Percentiles rank a stretch among this genome's conserved stretches.
These are phyloP conservation scores for Tricholauxania praeusta DNA, from an alignment of 2,888 invertebrate species.

Conservation along the genomic window DNA sequence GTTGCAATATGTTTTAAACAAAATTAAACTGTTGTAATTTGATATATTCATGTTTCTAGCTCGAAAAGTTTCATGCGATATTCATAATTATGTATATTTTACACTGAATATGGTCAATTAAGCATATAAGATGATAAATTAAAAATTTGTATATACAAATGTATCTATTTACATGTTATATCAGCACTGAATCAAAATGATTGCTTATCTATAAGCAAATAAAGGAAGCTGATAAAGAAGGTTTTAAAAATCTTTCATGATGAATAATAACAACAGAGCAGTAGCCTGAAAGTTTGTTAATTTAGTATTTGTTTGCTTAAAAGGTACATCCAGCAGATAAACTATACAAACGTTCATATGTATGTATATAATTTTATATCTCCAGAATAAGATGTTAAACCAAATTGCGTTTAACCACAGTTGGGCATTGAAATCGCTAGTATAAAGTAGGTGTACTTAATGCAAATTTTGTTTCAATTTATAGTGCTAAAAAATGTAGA, in stretches of 20 bases:
- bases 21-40: too few relatives aligned
- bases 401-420: background rate
- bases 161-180: background rate
- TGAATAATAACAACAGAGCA: constrained; percentile 17
- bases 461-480: too few relatives aligned
- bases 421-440: background rate
- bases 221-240: constrained; percentile 52
- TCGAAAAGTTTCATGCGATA: too few relatives aligned
- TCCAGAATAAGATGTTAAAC: constrained; percentile 1
- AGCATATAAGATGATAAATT: too few relatives aligned
- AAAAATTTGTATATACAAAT: too few relatives aligned
- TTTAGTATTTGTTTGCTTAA: background rate
- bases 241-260: constrained; percentile 20
- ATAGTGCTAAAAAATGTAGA: background rate
- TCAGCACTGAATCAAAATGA: background rate
- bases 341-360: background rate
- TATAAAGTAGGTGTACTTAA: too few relatives aligned
- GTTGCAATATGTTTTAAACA: too few relatives aligned
- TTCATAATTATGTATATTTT: too few relatives aligned
- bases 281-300: constrained; percentile 11
- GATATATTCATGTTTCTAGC: too few relatives aligned
- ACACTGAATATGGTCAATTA: too few relatives aligned
- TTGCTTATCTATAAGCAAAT: constrained; percentile 45
- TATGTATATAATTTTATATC: background rate
- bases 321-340: background rate